phyloP scores from a whole-genome alignment of 2,797 vertebrate genomes.

The Rhinoraja longicauda region DNA sequence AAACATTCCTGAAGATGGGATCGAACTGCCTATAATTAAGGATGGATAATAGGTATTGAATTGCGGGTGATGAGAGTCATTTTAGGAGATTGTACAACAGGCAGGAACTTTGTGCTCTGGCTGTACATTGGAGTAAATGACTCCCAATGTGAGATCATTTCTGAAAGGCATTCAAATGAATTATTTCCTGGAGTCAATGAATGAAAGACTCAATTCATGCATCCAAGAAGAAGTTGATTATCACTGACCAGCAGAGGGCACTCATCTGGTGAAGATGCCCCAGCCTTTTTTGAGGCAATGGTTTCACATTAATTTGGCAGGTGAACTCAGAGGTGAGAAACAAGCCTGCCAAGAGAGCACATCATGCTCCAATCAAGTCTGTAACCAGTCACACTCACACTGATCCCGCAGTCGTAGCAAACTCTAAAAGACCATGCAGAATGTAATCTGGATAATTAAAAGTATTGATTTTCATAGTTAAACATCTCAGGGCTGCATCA shows the following conservation, averaged over 20 bases:
- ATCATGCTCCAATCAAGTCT: neutral
- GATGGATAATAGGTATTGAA: neutral
- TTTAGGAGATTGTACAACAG: neutral
- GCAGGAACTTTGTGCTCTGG: neutral
- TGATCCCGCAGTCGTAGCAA: neutral
- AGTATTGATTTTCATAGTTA: neutral
- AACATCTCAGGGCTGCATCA: neutral
- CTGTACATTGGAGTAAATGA: neutral
- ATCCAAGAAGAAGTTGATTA: neutral
- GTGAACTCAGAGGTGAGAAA: neutral
- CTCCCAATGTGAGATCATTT: neutral
- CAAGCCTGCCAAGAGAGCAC: neutral
- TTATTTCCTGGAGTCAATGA: neutral
- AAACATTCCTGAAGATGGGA: neutral
- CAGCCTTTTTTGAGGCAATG: neutral
- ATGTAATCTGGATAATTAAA: neutral
- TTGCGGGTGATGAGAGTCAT: neutral
- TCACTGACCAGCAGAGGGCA: neutral
- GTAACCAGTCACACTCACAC: neutral
- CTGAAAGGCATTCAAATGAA: neutral
- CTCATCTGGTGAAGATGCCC: neutral
- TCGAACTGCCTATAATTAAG: neutral
- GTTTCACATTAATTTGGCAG: neutral
- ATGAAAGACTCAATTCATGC: neutral
- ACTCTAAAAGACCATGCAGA: neutral